A percentile compares a stretch with the other conserved stretches of the same genome.
Conservation (phyloP, 2,888 invertebrate genomes). For the Ligdia adustata region DNA sequence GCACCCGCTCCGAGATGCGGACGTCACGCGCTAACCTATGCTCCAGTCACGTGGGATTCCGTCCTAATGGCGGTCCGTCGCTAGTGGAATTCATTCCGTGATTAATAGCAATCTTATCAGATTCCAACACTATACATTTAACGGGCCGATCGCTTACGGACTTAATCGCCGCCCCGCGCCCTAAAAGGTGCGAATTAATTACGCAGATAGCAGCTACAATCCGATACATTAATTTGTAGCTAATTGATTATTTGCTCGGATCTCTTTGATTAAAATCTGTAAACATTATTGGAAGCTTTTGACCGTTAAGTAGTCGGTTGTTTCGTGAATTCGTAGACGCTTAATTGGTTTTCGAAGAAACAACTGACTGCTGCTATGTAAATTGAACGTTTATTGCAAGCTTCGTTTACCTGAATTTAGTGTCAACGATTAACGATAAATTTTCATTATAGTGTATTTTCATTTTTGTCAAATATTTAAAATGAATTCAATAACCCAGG, state of each 20-base stretch:
- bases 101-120: conserved; percentile 75
- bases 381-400: conserved; percentile 7
- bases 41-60: conserved; percentile 25
- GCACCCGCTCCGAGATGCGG: not conserved
- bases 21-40: conserved; percentile 5
- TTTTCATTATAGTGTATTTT: too few species aligned
- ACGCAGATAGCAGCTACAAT: conserved; percentile 60
- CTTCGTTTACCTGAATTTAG: conserved; percentile 1
- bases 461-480: too few species aligned
- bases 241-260: conserved; percentile 59
- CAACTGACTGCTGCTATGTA: conserved; percentile 1
- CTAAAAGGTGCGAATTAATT: conserved; percentile 73
- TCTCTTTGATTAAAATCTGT: conserved; percentile 50
- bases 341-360: conserved; percentile 15
- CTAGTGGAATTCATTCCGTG: conserved; percentile 56
- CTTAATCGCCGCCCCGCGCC: conserved; percentile 57
- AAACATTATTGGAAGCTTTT: conserved; percentile 28
- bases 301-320: conserved; percentile 25
- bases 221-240: conserved; percentile 59
- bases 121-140: conserved; percentile 65
- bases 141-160: conserved; percentile 53
- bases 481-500: too few species aligned
- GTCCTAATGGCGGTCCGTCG: conserved; percentile 54
- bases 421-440: too few species aligned
- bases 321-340: conserved; percentile 10